Evolutionary conservation across 2,888 invertebrate species (phyloP).

Genomic region (Epirrita christyi): DNA sequence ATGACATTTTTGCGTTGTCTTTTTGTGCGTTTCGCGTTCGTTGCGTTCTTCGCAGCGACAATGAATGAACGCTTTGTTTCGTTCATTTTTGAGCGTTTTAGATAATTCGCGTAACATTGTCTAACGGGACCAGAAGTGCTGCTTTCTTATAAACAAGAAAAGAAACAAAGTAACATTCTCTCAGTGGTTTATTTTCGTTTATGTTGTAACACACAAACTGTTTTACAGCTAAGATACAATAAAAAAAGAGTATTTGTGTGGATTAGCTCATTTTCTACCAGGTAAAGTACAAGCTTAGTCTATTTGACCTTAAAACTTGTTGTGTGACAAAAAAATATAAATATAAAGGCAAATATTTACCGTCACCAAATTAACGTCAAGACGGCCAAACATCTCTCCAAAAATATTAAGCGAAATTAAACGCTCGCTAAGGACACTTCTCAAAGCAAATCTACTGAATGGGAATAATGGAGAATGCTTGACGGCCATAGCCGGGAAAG

Average conservation of each 20-base stretch:
- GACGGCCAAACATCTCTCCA: slow-evolving; percentile 37
- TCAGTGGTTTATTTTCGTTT: background rate
- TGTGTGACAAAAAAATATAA: too few species aligned
- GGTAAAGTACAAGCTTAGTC: too few species aligned
- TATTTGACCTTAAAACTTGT: too few species aligned
- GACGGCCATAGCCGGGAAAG: slow-evolving; percentile 67
- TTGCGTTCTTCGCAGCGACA: slow-evolving; percentile 58
- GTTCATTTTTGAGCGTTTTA: slow-evolving; percentile 53
- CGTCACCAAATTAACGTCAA: slow-evolving; percentile 8
- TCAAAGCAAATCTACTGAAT: slow-evolving; percentile 75
- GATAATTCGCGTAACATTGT: slow-evolving; percentile 40
- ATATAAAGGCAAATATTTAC: too few species aligned
- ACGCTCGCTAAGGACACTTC: slow-evolving; percentile 71
- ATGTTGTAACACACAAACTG: too few species aligned
- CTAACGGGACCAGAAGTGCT: background rate
- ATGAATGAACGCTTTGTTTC: slow-evolving; percentile 58
- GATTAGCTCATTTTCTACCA: too few species aligned
- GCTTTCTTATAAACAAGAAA: background rate
- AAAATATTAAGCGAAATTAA: slow-evolving; percentile 64
- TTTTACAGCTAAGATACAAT: too few species aligned
- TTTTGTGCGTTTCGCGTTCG: slow-evolving; percentile 60
- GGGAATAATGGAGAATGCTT: slow-evolving; percentile 78
- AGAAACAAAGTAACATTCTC: background rate
- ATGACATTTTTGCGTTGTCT: slow-evolving; percentile 63
- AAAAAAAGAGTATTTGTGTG: too few species aligned